phyloP scores from a whole-genome alignment of 2,888 invertebrate species.

The Syrphus vitripennis region DNA sequence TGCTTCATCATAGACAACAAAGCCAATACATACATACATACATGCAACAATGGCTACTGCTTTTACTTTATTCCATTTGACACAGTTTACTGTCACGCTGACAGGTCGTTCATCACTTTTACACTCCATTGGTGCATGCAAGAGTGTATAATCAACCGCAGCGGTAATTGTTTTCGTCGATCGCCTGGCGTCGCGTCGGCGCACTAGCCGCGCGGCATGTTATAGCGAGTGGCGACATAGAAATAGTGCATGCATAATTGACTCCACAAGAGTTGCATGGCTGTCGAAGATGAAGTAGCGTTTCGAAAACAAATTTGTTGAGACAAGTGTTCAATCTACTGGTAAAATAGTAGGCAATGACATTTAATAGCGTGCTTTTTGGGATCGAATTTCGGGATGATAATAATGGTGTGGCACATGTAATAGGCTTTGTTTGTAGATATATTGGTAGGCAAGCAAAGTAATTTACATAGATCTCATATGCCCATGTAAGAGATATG shows the following conservation, averaged over 20 bases:
- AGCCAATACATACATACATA: too few relatives aligned
- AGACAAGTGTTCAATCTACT: constrained; percentile 31
- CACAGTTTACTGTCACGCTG: constrained; percentile 64
- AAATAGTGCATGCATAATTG: constrained; percentile 57
- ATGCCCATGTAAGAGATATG: constrained; percentile 8
- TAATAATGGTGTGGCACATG: neutral
- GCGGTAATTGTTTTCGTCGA: constrained; percentile 57
- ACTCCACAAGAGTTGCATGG: constrained; percentile 12
- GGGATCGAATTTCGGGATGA: constrained; percentile 51
- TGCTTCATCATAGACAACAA: neutral
- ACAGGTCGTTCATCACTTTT: constrained; percentile 70
- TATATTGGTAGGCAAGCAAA: constrained; percentile 13
- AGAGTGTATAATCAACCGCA: constrained; percentile 58
- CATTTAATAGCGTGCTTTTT: constrained; percentile 50
- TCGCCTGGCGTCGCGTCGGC: neutral
- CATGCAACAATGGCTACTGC: constrained; percentile 48
- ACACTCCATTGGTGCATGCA: constrained; percentile 66
- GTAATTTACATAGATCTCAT: constrained; percentile 24
- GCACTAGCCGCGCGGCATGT: neutral
- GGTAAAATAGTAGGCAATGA: constrained; percentile 28
- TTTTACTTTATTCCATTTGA: constrained; percentile 60
- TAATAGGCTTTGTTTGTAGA: neutral
- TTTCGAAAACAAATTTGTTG: constrained; percentile 55
- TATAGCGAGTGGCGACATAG: neutral
- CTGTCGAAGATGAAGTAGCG: constrained; percentile 50